phyloP scores from a whole-genome alignment of 2,888 invertebrate genomes.

The Octodonta nipae region DNA sequence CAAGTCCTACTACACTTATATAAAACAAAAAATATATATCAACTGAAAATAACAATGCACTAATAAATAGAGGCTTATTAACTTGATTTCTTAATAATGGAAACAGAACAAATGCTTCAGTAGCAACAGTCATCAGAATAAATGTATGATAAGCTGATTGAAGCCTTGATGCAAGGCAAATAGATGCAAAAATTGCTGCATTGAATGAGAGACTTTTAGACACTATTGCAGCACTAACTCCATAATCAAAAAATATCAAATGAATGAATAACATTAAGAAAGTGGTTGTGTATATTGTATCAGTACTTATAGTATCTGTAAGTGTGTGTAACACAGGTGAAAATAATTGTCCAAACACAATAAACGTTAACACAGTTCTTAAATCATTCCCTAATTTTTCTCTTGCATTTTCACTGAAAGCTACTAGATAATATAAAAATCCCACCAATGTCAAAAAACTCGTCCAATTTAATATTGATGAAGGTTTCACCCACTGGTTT shows the following conservation, averaged over 20 bases:
- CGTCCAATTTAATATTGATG: constrained; percentile 47
- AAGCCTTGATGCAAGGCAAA: constrained; percentile 86
- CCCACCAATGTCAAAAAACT: constrained; percentile 44
- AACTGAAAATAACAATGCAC: constrained; percentile 41
- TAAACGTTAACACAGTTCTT: constrained; percentile 66
- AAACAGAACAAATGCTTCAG: constrained; percentile 77
- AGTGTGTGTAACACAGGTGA: constrained; percentile 87
- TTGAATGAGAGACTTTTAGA: constrained; percentile 86
- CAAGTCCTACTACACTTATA: constrained; percentile 45
- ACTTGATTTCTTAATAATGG: constrained; percentile 62
- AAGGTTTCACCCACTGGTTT: constrained; percentile 51
- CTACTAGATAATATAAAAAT: constrained; percentile 45
- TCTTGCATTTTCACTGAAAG: constrained; percentile 18
- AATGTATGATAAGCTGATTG: constrained; percentile 78
- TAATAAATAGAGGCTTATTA: constrained; percentile 41
- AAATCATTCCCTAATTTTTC: constrained; percentile 44
- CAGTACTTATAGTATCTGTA: constrained; percentile 92
- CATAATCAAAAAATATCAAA: constrained; percentile 86
- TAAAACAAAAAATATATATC: constrained; percentile 41
- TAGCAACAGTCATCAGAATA: constrained; percentile 75
- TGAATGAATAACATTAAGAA: constrained; percentile 77
- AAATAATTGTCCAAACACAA: constrained; percentile 75
- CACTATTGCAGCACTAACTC: constrained; percentile 72
- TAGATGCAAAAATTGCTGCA: constrained; percentile 86
- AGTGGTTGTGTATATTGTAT: constrained; percentile 90